Evolutionary conservation across 2,113 vertebrate species (phyloP), one percentile per base, ranked within the genome.

Genomic region (Progne subis): DNA sequence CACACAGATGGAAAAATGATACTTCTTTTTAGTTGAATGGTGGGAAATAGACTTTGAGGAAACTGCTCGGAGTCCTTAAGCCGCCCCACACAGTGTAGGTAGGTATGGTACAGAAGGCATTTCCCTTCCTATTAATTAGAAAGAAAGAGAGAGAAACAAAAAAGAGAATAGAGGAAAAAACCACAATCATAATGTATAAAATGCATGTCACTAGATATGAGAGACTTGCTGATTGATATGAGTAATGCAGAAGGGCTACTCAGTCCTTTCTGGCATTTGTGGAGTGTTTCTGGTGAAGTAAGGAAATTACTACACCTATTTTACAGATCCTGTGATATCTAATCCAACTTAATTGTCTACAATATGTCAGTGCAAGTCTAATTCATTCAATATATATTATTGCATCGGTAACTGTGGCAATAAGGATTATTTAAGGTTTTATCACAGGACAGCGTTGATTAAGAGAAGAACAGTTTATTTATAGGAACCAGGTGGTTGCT

Each of bases 231-330:
- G 31, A 19, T n/a, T 77, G 53, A 18, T 49, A 7, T 6, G 67
- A 29, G 5, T 1, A 3, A 43, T 79, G 26, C n/a, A 39, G 37
- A 74, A 88, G 29, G 13, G 39, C 43, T 70, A 3, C 20, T 57
- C 25, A 34, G 37, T 59, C 24, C 31, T 57, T 70, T 25, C n/a
- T 71, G 41, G 31, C 15, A n/a, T 78, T 82, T 92, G 5, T 4
- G 2, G 37, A 17, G 31, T 14, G 10, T 4, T 76, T 82, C 25
- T 31, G 31, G 5, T 56, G 29, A 56, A 74, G 16, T 12, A 37
- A 72, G 63, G 21, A 72, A 72, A 50, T 72, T 53, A 3, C 9
- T 68, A 6, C 0, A 0, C 5, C 2, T 34, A 6, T 13, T 44
- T 32, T 37, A 50, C 16, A 55, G 53, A 74, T 56, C 19, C n/a